Base-by-base conservation (phyloP, 2,888 invertebrate species). In the Dorcus hopei region DNA sequence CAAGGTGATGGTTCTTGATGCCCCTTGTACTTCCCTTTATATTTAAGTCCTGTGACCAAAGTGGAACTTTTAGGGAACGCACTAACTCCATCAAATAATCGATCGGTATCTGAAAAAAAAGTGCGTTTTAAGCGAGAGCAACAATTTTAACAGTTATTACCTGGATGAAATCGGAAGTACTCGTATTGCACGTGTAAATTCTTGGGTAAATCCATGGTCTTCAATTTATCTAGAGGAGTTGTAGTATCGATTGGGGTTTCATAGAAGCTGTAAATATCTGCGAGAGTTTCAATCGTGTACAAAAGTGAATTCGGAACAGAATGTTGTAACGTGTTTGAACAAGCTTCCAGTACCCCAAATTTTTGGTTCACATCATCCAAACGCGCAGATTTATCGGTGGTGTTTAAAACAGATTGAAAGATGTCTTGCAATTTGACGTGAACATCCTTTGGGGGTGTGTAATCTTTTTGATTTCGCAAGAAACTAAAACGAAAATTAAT, bases 11-110 rank as follows among this genome's bases (percentile, higher is more conserved):
- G 87, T 9, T 88, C 88, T 58, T 77, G 77, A 72, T 86, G 85
- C 1, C 91, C 91, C 64, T 82, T 83, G 76, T 94, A 96, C 77
- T 93, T 95, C 71, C 88, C 87, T 66, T 87, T 89, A 65, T 89
- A 83, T 74, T 90, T 92, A 3, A 96, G 75, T 38, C 95, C 93
- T 0, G 91, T 86, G 0, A 96, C 93, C 54, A 93, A 78, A 0
- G 92, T 93, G 1, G 93, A 92, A 71, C 89, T 88, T 70, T 87
- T 86, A 1, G 95, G 94, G 75, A 89, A 97, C 0, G 93, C 96
- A 26, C 91, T 88, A 66, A 87, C 76, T 7, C 96, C 96, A 63
- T 83, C 82, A 74, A 91, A 90, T 75, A 81, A 80, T 0, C 84
- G 85, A 70, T 91, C 91, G 0, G 86, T 87, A 14, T 89, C 89